These are phyloP conservation scores for Lysandra bellargus DNA, from an alignment of 2,888 invertebrate species.

Conservation along the genomic window DNA sequence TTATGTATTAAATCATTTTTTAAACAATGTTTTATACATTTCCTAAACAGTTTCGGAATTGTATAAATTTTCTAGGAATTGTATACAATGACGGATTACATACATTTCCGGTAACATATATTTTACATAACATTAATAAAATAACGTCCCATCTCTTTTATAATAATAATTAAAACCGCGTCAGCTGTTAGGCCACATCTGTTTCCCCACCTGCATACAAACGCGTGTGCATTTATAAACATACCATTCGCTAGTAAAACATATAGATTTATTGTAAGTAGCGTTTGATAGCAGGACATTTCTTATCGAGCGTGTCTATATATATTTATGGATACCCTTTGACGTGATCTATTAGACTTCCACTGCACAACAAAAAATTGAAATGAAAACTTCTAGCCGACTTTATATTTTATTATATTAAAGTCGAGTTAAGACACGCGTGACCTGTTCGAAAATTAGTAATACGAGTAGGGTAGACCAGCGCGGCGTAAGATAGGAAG, in stretches of 20 bases:
- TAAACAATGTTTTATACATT: too few relatives aligned
- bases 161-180: constrained; percentile 12
- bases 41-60: too few relatives aligned
- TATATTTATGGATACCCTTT: neutral
- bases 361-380: neutral
- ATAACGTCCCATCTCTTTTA: neutral
- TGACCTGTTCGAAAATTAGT: too few relatives aligned
- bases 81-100: too few relatives aligned
- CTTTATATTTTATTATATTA: too few relatives aligned
- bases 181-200: constrained; percentile 23
- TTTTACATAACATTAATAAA: neutral
- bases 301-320: neutral
- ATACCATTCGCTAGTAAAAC: neutral
- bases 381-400: too few relatives aligned
- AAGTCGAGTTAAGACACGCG: too few relatives aligned
- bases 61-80: too few relatives aligned
- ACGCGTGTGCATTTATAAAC: constrained; percentile 10
- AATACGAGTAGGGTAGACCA: too few relatives aligned
- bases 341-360: neutral
- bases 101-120: too few relatives aligned
- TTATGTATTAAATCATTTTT: too few relatives aligned
- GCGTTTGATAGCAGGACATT: neutral
- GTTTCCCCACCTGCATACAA: constrained; percentile 5
- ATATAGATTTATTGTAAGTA: constrained; percentile 14
- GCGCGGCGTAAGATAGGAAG: too few relatives aligned